Evolutionary conservation across 2,888 invertebrate genomes (phyloP), one percentile per base, ranked within the genome.

Genomic region (Lasiommata megera): DNA sequence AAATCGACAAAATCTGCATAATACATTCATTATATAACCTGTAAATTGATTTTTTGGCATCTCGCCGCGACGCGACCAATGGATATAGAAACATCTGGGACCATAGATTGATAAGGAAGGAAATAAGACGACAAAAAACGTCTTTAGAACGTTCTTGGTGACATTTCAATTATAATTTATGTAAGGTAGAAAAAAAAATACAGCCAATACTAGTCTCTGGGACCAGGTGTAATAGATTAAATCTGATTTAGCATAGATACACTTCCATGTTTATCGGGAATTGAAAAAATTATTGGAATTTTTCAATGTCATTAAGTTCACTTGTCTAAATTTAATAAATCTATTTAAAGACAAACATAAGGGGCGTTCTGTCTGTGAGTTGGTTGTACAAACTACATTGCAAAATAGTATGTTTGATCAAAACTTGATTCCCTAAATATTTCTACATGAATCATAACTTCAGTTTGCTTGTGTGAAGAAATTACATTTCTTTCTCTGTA

Each of bases 1-100:
- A 80, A 82, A 81, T 76, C 73, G 74, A 76, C 71, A 54, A 68
- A 78, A 86, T 86, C 80, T 79, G 73, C 83, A 84, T 86, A 86
- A 80, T 80, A 83, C 73, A 78, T 79, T 77, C 81, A 83, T 83
- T 83, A 81, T 81, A 82, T 80, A 75, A 76, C 73, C 75, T 80
- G 79, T 71, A 81, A 85, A 87, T 83, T 82, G 80, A 81, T 84
- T 85, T 80, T 80, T 80, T 77, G 73, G 70, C 67, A 69, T 69
- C 69, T 67, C 67, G 65, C 69, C 67, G 67, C 65, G 64, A 68
- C 69, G 61, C 67, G 66, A 60, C 67, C 66, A 69, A 67, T 71
- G 63, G 68, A 69, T 74, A 78, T 78, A 77, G 76, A 75, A 77
- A 76, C 79, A 80, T 60, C 62, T 62, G 62, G 55, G 56, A 47